phyloP scores from a whole-genome alignment of 2,888 invertebrate genomes.

The Andricus quercusramuli region DNA sequence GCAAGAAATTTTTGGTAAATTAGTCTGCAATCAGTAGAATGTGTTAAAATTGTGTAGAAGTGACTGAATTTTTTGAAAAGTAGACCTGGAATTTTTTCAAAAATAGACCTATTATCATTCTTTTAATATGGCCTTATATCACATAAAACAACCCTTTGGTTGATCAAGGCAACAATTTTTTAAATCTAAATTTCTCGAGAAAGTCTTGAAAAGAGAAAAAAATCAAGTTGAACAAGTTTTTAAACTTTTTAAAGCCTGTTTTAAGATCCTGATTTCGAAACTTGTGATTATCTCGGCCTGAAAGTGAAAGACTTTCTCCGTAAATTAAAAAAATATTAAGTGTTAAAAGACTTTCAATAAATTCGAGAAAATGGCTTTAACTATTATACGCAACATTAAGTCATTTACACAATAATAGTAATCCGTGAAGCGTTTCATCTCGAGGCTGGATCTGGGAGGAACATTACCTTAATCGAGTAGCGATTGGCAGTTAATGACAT shows the following conservation, averaged over 20 bases:
- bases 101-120: too few species aligned
- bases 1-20: too few species aligned
- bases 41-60: too few species aligned
- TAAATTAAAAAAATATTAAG: not conserved
- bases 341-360: not conserved
- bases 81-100: too few species aligned
- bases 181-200: too few species aligned
- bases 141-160: too few species aligned
- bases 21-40: too few species aligned
- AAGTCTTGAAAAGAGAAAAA: too few species aligned
- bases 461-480: slow-evolving; percentile 23
- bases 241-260: not conserved
- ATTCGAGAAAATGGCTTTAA: not conserved
- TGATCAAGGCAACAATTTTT: too few species aligned
- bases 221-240: too few species aligned
- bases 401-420: slow-evolving; percentile 22
- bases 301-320: not conserved
- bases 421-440: slow-evolving; percentile 7
- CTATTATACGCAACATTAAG: not conserved
- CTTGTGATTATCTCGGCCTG: not conserved
- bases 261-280: not conserved
- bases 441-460: slow-evolving; percentile 14
- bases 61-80: too few species aligned
- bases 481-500: slow-evolving; percentile 26
- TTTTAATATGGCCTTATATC: too few species aligned